Percentiles rank a stretch among this genome's conserved stretches.
phyloP scores from a whole-genome alignment of 35 echinoderm and acorn worm species.

The Lytechinus variegatus region DNA sequence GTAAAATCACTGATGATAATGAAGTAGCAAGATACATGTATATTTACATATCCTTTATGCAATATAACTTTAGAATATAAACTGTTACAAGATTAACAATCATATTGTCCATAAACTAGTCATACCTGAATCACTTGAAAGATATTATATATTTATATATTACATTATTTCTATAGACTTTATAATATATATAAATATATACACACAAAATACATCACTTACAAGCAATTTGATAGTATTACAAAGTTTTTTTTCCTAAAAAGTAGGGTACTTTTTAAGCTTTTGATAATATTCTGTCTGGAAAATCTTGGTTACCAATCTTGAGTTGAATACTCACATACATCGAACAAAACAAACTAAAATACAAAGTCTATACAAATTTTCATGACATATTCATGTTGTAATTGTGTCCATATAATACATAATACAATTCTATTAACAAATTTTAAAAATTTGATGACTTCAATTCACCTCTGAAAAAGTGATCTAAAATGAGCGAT shows the following conservation, averaged over 20 bases:
- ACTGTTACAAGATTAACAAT: not conserved
- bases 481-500: not conserved
- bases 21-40: not conserved
- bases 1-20: not conserved
- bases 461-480: not conserved
- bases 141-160: constrained; percentile 38
- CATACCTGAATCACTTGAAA: constrained; percentile 39
- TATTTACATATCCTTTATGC: not conserved
- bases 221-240: not conserved
- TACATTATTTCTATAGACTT: constrained; percentile 22
- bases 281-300: not conserved
- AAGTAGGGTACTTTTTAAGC: not conserved
- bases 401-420: not conserved
- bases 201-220: not conserved
- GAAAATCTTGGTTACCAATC: not conserved
- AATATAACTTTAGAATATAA: not conserved
- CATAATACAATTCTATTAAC: not conserved
- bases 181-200: not conserved
- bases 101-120: not conserved
- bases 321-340: constrained; percentile 34
- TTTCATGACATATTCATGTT: not conserved
- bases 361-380: not conserved
- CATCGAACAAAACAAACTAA: not conserved
- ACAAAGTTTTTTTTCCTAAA: not conserved
- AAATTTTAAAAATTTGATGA: not conserved